phyloP scores from a whole-genome alignment of 1,140 invertebrate genomes.

The Eulimnadia texana region DNA sequence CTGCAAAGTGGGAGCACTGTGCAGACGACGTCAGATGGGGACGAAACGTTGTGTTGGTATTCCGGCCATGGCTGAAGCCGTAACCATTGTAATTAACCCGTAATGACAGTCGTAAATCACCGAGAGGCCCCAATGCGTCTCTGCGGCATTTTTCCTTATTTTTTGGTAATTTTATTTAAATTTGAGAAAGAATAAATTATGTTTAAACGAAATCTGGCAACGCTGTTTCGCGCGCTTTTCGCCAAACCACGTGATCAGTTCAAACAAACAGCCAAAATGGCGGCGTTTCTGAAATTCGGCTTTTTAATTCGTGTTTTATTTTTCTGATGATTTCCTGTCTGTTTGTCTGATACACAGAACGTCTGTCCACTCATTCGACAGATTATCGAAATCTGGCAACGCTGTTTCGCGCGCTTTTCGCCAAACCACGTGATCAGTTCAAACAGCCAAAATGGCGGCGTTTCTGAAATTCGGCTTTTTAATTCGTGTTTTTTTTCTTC shows the following conservation, averaged over 20 bases:
- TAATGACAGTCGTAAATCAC: conserved; percentile 13
- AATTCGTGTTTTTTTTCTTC: too few species aligned
- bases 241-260: not conserved
- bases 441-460: too few species aligned
- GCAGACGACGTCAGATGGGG: too few species aligned
- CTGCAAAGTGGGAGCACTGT: too few species aligned
- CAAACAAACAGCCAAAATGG: not conserved
- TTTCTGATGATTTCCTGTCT: too few species aligned
- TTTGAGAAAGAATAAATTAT: too few species aligned
- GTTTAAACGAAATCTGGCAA: not conserved
- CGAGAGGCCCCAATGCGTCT: not conserved
- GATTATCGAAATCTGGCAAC: not conserved
- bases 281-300: too few species aligned
- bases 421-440: not conserved
- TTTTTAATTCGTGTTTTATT: too few species aligned
- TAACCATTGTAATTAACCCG: conserved; percentile 12
- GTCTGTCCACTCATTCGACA: too few species aligned
- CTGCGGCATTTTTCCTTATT: not conserved
- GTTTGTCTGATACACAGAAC: too few species aligned
- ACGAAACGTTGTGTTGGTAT: conserved; percentile 5
- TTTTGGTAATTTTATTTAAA: too few species aligned
- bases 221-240: not conserved
- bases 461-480: too few species aligned
- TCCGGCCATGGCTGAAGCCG: conserved; percentile 3
- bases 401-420: not conserved